These are phyloP conservation scores for Tetramorium bicarinatum DNA, from an alignment of 2,888 invertebrate genomes.

Conservation along the genomic window DNA sequence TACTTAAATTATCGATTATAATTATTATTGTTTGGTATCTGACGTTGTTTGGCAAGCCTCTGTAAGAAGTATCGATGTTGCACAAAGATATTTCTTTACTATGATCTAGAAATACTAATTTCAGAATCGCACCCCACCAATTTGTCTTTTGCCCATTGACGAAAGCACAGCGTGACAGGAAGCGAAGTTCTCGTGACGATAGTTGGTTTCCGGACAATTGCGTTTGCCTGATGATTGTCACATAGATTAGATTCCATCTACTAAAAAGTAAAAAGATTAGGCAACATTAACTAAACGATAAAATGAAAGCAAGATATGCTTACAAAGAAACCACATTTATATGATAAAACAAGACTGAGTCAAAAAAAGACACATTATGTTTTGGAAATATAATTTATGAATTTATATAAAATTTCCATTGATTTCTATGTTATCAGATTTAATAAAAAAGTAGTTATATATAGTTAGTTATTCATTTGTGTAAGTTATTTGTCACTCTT, in stretches of 20 bases:
- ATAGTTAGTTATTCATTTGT: background rate
- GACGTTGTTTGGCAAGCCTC: constrained; percentile 63
- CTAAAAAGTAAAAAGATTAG: background rate
- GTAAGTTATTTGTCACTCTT: constrained; percentile 22
- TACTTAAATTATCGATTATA: background rate
- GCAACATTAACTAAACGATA: background rate
- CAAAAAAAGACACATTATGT: background rate
- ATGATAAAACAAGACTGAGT: background rate
- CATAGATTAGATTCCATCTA: background rate
- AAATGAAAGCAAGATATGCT: background rate
- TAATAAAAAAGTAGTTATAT: background rate
- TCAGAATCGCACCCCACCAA: constrained; percentile 5
- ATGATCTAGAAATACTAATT: constrained; percentile 50
- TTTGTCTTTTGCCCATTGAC: constrained; percentile 1
- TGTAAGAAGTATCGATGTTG: constrained; percentile 51
- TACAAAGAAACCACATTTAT: background rate
- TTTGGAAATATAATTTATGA: background rate
- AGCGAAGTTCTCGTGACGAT: constrained; percentile 7
- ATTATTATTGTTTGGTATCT: constrained; percentile 1
- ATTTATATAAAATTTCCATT: background rate
- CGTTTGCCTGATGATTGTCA: background rate
- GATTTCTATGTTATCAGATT: background rate
- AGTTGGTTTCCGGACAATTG: constrained; percentile 1
- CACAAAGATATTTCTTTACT: constrained; percentile 57
- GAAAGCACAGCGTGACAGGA: constrained; percentile 36